These are phyloP conservation scores for Ovibos moschatus DNA, from an alignment of 2,113 vertebrate species.

Conservation along the genomic window DNA sequence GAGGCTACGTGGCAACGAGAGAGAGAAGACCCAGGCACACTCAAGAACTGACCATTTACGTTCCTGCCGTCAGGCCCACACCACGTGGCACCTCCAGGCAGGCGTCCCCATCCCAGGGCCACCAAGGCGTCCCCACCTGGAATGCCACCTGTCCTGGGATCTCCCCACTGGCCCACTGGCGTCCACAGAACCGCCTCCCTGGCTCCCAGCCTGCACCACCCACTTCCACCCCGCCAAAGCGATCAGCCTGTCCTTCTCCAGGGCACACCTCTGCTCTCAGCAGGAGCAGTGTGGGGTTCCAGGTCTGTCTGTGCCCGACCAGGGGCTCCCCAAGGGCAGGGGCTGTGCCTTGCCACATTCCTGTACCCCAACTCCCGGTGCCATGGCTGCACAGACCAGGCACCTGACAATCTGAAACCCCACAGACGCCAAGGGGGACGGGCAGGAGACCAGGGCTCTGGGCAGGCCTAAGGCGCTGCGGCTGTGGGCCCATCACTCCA, in stretches of 20 bases:
- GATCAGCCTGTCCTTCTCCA: rapidly evolving
- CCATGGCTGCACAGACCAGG: rapidly evolving
- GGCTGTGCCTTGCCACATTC: background rate
- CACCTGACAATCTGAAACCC: rapidly evolving
- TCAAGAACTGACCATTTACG: rapidly evolving
- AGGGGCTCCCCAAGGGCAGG: too few relatives aligned
- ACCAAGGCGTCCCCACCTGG: rapidly evolving
- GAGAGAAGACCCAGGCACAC: background rate
- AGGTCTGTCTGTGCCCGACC: background rate
- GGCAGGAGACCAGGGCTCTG: background rate
- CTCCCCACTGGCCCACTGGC: rapidly evolving
- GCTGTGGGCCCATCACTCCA: rapidly evolving
- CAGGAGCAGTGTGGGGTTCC: rapidly evolving
- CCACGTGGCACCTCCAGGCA: rapidly evolving
- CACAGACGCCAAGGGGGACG: rapidly evolving
- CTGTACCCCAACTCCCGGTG: rapidly evolving
- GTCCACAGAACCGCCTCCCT: rapidly evolving
- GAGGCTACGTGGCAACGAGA: rapidly evolving
- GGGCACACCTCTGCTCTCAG: rapidly evolving
- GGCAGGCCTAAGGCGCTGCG: rapidly evolving
- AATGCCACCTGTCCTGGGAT: rapidly evolving
- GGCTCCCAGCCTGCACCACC: background rate
- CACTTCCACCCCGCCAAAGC: rapidly evolving
- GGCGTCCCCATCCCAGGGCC: rapidly evolving
- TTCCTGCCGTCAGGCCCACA: rapidly evolving